These are phyloP conservation scores for Turnix velox DNA, from an alignment of 2,113 vertebrate species.

Conservation along the genomic window DNA sequence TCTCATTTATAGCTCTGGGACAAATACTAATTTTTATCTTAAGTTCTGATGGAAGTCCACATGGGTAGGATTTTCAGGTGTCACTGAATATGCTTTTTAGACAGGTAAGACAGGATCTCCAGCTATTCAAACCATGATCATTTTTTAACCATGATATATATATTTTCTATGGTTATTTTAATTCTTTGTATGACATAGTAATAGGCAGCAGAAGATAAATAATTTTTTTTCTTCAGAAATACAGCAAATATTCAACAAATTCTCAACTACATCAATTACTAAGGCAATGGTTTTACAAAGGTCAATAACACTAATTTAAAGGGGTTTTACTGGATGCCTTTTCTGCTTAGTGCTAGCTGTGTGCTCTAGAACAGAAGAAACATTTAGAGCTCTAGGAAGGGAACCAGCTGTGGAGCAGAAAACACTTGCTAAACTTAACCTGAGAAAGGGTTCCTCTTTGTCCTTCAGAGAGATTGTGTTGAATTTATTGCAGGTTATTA, in stretches of 20 bases:
- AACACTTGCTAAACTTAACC: neutral
- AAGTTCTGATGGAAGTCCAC: neutral
- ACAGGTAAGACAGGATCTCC: neutral
- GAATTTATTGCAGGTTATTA: neutral
- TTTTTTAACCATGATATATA: accelerated
- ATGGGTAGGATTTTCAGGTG: neutral
- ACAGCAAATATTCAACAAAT: neutral
- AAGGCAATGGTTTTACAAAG: neutral
- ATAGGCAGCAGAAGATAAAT: neutral
- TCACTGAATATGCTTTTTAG: neutral
- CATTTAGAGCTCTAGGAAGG: accelerated
- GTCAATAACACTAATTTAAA: neutral
- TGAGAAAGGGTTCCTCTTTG: neutral
- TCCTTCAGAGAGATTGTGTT: neutral
- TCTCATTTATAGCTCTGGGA: neutral
- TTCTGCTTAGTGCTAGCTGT: neutral
- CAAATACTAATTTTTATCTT: neutral
- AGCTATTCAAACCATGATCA: accelerated
- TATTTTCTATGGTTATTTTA: neutral
- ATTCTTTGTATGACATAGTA: neutral
- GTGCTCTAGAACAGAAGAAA: neutral
- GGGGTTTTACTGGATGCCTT: neutral
- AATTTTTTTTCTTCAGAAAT: neutral
- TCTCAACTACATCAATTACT: neutral
- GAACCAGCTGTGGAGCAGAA: neutral